phyloP scores from a whole-genome alignment of 1,140 invertebrate species.

The Amyelois transitella region DNA sequence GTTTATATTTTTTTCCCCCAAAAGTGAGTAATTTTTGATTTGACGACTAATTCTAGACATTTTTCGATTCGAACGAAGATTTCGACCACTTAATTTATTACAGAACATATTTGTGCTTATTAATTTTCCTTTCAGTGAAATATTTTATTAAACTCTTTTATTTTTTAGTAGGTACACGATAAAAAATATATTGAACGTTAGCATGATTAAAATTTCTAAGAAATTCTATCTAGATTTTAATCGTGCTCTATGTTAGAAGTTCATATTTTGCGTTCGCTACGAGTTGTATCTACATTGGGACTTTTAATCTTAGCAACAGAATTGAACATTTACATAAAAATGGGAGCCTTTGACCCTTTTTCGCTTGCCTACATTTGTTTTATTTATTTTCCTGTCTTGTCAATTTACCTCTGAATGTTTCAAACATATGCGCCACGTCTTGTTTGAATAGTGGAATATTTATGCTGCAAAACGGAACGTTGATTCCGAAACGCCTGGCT shows the following conservation, averaged over 20 bases:
- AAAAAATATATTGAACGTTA: not conserved
- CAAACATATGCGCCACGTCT: not conserved
- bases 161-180: no score
- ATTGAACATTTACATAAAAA: constrained; percentile 13
- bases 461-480: constrained; percentile 1
- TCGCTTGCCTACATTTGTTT: constrained; percentile 8
- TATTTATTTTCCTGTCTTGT: constrained; percentile 13
- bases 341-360: constrained; percentile 11
- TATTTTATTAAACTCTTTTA: no score
- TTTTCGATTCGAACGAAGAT: no score
- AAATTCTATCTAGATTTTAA: not conserved
- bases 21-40: no score
- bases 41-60: no score
- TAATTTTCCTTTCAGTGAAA: no score
- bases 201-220: not conserved
- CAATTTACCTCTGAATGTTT: constrained; percentile 16
- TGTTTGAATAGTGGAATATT: constrained; percentile 5
- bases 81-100: no score
- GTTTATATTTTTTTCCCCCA: no score
- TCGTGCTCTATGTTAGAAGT: not conserved
- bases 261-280: not conserved
- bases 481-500: not conserved
- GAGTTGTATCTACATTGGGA: not conserved
- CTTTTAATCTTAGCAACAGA: not conserved
- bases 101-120: no score